Conservation (phyloP, 2,113 vertebrate species). For the Lasiurus borealis region DNA sequence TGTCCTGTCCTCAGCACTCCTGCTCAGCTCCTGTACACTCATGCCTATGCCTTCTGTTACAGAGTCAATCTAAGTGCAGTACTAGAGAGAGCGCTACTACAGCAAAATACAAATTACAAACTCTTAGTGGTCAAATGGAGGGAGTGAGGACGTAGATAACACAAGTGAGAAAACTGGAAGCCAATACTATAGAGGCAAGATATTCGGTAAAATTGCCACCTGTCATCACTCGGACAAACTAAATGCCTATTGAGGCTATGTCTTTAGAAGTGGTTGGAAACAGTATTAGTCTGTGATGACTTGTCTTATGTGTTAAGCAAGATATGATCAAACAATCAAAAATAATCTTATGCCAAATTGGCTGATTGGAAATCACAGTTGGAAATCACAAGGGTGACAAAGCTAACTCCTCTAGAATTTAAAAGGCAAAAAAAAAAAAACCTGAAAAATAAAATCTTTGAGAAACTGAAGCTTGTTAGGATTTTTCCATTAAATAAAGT, state of each 20-base stretch:
- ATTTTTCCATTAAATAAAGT: neutral
- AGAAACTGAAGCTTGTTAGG: neutral
- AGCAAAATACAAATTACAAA: neutral
- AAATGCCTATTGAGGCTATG: neutral
- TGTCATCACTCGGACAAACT: neutral
- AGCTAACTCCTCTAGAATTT: neutral
- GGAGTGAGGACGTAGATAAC: neutral
- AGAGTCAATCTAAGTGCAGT: too few relatives aligned
- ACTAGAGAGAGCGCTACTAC: neutral
- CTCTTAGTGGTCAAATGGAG: neutral
- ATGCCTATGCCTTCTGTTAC: neutral
- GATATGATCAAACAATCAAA: neutral
- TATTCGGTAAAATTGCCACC: neutral
- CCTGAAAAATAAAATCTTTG: conserved; percentile 51
- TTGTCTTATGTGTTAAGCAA: conserved; percentile 19
- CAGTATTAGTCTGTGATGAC: neutral
- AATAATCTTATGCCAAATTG: neutral
- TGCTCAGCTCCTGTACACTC: neutral
- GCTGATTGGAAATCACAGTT: neutral
- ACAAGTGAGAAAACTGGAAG: neutral
- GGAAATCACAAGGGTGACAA: conserved; percentile 25
- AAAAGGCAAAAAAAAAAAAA: neutral
- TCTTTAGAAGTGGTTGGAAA: neutral
- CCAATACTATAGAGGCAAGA: neutral
- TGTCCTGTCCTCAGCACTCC: neutral